phyloP scores from a whole-genome alignment of 2,888 invertebrate species.

The Patella ulyssiponensis region DNA sequence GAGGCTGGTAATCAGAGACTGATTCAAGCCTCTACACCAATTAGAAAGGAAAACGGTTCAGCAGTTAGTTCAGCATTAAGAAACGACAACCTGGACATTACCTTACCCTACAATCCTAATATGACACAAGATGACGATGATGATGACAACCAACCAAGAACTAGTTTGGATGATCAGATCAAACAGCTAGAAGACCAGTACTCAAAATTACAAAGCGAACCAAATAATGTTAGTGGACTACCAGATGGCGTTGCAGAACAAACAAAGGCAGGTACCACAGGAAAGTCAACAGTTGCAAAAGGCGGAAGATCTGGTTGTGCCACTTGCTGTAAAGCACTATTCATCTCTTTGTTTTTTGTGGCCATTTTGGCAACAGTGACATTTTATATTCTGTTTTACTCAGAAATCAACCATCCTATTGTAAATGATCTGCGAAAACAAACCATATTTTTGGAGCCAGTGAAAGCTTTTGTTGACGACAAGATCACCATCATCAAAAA shows the following conservation, averaged over 20 bases:
- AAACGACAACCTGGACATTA: conserved; percentile 33
- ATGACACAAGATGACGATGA: conserved; percentile 44
- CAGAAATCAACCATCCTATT: conserved; percentile 55
- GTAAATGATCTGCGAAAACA: conserved; percentile 51
- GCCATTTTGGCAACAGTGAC: conserved; percentile 49
- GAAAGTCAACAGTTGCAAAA: conserved; percentile 23
- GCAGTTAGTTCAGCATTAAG: neutral
- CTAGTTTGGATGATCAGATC: conserved; percentile 61
- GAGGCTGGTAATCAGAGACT: conserved; percentile 14
- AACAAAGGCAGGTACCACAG: conserved; percentile 23
- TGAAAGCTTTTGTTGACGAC: conserved; percentile 51
- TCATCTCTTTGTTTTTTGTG: conserved; percentile 49
- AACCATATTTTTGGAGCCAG: conserved; percentile 57
- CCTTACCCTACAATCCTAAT: conserved; percentile 49
- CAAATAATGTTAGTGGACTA: conserved; percentile 43
- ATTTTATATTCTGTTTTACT: conserved; percentile 54
- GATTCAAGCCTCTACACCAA: neutral
- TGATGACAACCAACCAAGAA: conserved; percentile 41
- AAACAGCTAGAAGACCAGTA: conserved; percentile 55
- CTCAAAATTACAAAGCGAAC: conserved; percentile 44
- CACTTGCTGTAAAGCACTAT: conserved; percentile 47
- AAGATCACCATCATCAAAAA: conserved; percentile 20
- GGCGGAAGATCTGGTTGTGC: conserved; percentile 14
- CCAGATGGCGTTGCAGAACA: conserved; percentile 9
- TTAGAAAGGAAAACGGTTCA: neutral